Base-by-base conservation (phyloP, 2,797 vertebrate genomes). In the Lutjanus argentimaculatus region DNA sequence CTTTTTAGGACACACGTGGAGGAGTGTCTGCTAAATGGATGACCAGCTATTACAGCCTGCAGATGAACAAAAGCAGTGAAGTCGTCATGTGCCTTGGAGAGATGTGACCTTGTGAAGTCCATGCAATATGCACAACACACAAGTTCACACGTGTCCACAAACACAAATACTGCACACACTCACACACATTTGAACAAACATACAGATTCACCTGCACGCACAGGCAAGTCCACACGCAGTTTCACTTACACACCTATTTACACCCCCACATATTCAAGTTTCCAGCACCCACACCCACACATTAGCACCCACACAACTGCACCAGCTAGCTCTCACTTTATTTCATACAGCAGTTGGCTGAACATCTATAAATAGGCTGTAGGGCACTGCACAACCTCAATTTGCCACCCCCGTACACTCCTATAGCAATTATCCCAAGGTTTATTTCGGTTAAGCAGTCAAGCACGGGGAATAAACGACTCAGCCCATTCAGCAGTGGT, bases 361-460 rank as follows among this genome's bases (percentile, higher is more conserved):
- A 91, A 92, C 88, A 94, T 94, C 94, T 96, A 95, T 95, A 96
- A 96, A 96, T 95, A 96, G 94, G 89, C 92, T 94, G 93, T 93
- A 94, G 94, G 95, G 94, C 94, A 95, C 88, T 75, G 85, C 93
- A 92, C 93, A 95, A 90, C 93, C 94, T 95, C 93, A 94, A 95
- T 96, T 94, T 94, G 89, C 93, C 92, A 90, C 94, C 94, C 93
- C 88, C 90, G 90, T 94, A 94, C 92, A 93, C 94, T 95, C 93
- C 94, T 94, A 94, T 93, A 91, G 93, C 93, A 96, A 95, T 96
- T 96, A 95, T 95, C 93, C 91, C 90, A 89, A 95, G 92, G 94
- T 96, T 95, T 95, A 95, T 95, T 96, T 96, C 91, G 83, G 92
- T 95, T 94, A 94, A 93, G 93, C 94, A 95, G 93, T 93, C 92